phyloP scores from a whole-genome alignment of 2,888 invertebrate species.

The Drosophila meridiana region DNA sequence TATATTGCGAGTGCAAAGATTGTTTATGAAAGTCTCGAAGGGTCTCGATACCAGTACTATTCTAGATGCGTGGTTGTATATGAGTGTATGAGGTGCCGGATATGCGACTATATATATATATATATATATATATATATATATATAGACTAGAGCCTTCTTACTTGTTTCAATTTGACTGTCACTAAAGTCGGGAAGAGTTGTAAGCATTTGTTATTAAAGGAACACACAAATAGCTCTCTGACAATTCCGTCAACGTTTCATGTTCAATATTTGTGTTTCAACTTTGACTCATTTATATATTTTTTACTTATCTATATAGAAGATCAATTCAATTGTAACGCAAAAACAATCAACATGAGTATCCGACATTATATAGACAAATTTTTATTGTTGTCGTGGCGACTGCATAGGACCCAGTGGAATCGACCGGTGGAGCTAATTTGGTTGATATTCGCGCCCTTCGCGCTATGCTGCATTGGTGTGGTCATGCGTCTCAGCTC shows the following conservation, averaged over 20 bases:
- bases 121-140: background rate
- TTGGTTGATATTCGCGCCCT: conserved; percentile 45
- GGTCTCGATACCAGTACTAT: too few species aligned
- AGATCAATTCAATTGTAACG: background rate
- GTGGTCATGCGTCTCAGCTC: conserved; percentile 26
- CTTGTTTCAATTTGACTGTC: too few species aligned
- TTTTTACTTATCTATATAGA: background rate
- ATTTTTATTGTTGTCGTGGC: conserved; percentile 59
- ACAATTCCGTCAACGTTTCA: background rate
- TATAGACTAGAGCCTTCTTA: too few species aligned
- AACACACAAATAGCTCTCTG: background rate
- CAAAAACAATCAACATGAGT: conserved; percentile 41
- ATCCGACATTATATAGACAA: conserved; percentile 38
- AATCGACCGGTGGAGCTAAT: conserved; percentile 42
- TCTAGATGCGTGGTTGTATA: too few species aligned
- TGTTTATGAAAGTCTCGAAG: too few species aligned
- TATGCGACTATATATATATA: too few species aligned
- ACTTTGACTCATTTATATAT: background rate
- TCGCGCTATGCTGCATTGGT: conserved; percentile 37
- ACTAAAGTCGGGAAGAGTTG: background rate
- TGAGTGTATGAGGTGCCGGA: too few species aligned
- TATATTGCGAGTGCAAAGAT: too few species aligned
- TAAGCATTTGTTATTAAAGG: background rate
- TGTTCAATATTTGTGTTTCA: background rate
- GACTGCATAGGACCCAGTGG: conserved; percentile 54